A percentile compares a stretch with the other conserved stretches of the same genome.
Conservation (phyloP, 92 coral and sea anemone genomes). For the Heliopora coerulea region DNA sequence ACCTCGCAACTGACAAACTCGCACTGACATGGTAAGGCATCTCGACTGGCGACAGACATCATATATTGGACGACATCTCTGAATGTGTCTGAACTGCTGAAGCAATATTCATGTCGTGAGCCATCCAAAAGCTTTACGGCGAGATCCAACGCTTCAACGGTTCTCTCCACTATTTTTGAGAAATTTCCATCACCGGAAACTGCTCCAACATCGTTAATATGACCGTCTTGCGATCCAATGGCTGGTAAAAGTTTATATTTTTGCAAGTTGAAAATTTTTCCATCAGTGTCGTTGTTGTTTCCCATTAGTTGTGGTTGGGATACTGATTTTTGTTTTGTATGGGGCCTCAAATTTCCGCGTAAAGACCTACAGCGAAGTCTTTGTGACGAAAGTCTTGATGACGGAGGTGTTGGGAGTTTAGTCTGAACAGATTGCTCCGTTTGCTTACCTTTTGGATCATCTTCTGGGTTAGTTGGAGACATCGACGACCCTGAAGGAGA, state of each 20-base stretch:
- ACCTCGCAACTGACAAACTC: conserved; percentile 74
- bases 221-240: not conserved
- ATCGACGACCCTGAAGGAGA: no score
- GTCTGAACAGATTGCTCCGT: not conserved
- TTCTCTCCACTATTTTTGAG: conserved; percentile 39
- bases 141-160: conserved; percentile 67
- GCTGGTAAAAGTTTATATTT: conserved; percentile 23
- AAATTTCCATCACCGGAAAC: not conserved
- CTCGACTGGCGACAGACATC: conserved; percentile 39
- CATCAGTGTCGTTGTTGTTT: not conserved
- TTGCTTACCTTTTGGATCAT: not conserved
- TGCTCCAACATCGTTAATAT: not conserved
- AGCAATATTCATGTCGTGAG: conserved; percentile 80
- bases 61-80: conserved; percentile 70
- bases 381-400: conserved; percentile 13
- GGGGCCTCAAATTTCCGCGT: not conserved
- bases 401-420: conserved; percentile 36
- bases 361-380: not conserved
- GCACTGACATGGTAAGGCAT: conserved; percentile 54
- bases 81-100: conserved; percentile 62
- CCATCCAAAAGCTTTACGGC: conserved; percentile 85
- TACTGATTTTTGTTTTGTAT: not conserved
- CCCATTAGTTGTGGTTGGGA: not conserved
- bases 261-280: not conserved
- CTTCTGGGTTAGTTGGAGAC: not conserved